Evolutionary conservation across 2,113 vertebrate genomes (phyloP).

Genomic region (Neotoma lepida): DNA sequence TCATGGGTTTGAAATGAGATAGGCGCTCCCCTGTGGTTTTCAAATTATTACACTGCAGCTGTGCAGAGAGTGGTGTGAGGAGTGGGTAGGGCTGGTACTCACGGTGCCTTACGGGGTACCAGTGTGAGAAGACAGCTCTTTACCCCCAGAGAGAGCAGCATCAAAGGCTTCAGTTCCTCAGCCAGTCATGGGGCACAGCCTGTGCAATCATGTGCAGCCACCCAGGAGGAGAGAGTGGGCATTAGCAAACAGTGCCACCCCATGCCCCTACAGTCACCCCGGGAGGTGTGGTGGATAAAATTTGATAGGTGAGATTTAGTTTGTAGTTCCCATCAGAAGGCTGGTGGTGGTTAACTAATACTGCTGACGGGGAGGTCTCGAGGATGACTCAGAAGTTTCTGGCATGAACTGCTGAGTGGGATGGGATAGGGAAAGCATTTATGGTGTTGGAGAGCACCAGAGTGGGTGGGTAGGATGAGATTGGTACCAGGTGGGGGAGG

Average conservation of each 20-base stretch:
- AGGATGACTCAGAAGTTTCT: slow-evolving; percentile 43
- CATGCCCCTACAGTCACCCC: not conserved
- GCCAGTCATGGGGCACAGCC: not conserved
- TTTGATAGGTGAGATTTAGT: not conserved
- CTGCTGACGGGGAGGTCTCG: not conserved
- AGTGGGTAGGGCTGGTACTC: not conserved
- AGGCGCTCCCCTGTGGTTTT: not conserved
- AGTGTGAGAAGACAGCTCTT: not conserved
- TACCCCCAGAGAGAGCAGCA: not conserved
- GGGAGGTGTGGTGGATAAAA: not conserved
- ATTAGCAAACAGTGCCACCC: not conserved
- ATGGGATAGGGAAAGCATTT: slow-evolving; percentile 2
- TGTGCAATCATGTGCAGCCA: not conserved
- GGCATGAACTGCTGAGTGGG: slow-evolving; percentile 5
- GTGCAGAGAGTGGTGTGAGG: not conserved
- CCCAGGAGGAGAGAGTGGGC: not conserved
- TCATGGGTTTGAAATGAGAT: not conserved
- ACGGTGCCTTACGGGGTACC: not conserved
- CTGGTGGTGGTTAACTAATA: slow-evolving; percentile 4
- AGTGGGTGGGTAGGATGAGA: not conserved
- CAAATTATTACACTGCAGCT: not conserved
- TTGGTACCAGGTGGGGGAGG: not conserved
- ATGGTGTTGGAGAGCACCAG: not conserved
- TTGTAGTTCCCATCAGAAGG: not conserved
- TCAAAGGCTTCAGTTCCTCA: not conserved